These are phyloP conservation scores for Taenioides sp. DNA, from an alignment of 2,797 vertebrate genomes.

Conservation along the genomic window DNA sequence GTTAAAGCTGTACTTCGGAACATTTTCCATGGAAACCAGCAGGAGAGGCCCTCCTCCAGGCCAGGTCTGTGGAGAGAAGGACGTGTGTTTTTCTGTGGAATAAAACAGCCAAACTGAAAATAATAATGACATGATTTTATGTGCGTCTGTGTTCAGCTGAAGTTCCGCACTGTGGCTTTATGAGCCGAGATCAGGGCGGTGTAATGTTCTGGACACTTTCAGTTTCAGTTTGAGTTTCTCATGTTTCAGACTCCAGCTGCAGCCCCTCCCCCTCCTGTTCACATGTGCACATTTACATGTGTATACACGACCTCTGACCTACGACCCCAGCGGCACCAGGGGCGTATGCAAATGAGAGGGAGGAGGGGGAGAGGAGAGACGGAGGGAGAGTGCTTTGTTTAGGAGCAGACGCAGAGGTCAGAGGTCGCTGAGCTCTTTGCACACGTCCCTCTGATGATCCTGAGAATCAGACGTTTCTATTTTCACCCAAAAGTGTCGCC, in stretches of 20 bases:
- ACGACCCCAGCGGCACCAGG: background rate
- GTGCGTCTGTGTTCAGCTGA: too few species aligned
- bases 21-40: too few species aligned
- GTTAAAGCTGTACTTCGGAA: too few species aligned
- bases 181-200: too few species aligned
- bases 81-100: too few species aligned
- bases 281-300: background rate
- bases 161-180: too few species aligned
- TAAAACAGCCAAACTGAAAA: too few species aligned
- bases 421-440: background rate
- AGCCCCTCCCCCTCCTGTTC: background rate
- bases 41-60: too few species aligned
- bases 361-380: background rate
- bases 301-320: background rate
- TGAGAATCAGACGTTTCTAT: background rate
- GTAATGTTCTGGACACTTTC: too few species aligned
- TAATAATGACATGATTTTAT: too few species aligned
- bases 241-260: constrained; percentile 1
- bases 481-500: too few species aligned
- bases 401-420: background rate
- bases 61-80: too few species aligned
- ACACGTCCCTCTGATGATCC: background rate
- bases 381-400: background rate
- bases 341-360: background rate
- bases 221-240: background rate